Evolutionary conservation across 2,888 invertebrate genomes (phyloP).

Genomic region (Euplagia quadripunctaria): DNA sequence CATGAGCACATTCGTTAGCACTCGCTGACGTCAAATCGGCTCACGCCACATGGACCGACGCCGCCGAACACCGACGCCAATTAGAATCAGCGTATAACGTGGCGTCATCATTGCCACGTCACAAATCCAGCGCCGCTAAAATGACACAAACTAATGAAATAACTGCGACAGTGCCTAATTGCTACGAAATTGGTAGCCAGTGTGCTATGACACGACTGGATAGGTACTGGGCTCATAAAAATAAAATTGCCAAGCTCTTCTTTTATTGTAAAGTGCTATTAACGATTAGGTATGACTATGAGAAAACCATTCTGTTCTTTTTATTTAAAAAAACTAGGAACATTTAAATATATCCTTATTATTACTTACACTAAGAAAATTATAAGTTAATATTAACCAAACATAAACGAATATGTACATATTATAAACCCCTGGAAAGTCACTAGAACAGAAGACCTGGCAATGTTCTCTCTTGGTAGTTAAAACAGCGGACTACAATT

Average conservation of each 20-base stretch:
- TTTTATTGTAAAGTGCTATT: background rate
- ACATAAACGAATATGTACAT: too few relatives aligned
- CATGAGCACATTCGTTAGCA: constrained; percentile 54
- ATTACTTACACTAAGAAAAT: too few relatives aligned
- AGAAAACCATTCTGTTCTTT: too few relatives aligned
- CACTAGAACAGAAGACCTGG: too few relatives aligned
- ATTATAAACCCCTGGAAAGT: too few relatives aligned
- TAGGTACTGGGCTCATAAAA: too few relatives aligned
- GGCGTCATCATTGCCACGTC: constrained; percentile 61
- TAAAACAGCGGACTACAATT: too few relatives aligned
- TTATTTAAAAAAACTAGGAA: too few relatives aligned
- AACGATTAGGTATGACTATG: too few relatives aligned
- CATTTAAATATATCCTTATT: too few relatives aligned
- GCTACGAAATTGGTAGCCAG: background rate
- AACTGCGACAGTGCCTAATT: constrained; percentile 2
- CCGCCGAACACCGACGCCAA: constrained; percentile 75
- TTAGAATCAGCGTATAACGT: constrained; percentile 69
- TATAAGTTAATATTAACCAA: too few relatives aligned
- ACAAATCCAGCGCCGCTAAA: constrained; percentile 48
- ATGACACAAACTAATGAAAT: constrained; percentile 27
- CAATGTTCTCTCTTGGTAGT: too few relatives aligned
- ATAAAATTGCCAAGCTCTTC: background rate
- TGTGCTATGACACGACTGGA: background rate
- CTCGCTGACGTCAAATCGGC: constrained; percentile 50
- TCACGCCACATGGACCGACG: constrained; percentile 66